Percentiles rank a stretch among this genome's conserved stretches.
Evolutionary conservation across 30 jellyfish, hydroid and myxozoan genomes (phyloP).

Genomic region (Phacellophora camtschatica): DNA sequence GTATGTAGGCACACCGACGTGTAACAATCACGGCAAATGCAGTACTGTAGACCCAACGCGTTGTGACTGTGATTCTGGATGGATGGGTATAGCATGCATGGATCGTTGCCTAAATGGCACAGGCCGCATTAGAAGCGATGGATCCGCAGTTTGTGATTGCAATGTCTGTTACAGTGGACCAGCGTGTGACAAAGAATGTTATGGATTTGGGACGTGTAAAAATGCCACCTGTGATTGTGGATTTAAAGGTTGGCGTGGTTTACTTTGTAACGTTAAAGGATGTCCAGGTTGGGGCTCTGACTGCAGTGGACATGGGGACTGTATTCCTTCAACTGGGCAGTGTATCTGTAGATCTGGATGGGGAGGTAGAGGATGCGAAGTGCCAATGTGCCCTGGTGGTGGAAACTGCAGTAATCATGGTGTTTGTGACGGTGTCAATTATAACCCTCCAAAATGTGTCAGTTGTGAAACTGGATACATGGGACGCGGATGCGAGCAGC

Average conservation of each 20-base stretch:
- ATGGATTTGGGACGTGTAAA: conserved; percentile 33
- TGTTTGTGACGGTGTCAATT: conserved; percentile 51
- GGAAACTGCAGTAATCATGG: conserved; percentile 74
- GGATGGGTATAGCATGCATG: conserved; percentile 73
- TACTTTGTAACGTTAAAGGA: conserved; percentile 36
- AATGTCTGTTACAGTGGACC: conserved; percentile 42
- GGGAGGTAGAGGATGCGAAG: conserved; percentile 68
- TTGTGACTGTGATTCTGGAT: conserved; percentile 56
- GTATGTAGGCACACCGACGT: conserved; percentile 49
- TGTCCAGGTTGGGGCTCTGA: conserved; percentile 77
- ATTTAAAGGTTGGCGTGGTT: conserved; percentile 68
- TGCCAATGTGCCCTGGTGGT: conserved; percentile 70
- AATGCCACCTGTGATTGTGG: conserved; percentile 68
- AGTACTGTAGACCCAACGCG: conserved; percentile 45
- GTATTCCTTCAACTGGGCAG: conserved; percentile 65
- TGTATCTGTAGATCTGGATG: conserved; percentile 67
- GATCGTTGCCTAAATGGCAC: conserved; percentile 52
- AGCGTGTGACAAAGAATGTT: conserved; percentile 65
- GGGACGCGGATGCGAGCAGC: conserved; percentile 73
- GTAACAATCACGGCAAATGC: conserved; percentile 60
- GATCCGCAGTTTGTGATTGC: conserved; percentile 66
- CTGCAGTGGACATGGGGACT: conserved; percentile 61
- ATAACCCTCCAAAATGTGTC: conserved; percentile 59
- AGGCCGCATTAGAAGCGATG: conserved; percentile 44
- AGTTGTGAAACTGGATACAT: conserved; percentile 44